Evolutionary conservation across 53 echinoderm and acorn worm species (phyloP).

Genomic region (Glandiceps talaboti): DNA sequence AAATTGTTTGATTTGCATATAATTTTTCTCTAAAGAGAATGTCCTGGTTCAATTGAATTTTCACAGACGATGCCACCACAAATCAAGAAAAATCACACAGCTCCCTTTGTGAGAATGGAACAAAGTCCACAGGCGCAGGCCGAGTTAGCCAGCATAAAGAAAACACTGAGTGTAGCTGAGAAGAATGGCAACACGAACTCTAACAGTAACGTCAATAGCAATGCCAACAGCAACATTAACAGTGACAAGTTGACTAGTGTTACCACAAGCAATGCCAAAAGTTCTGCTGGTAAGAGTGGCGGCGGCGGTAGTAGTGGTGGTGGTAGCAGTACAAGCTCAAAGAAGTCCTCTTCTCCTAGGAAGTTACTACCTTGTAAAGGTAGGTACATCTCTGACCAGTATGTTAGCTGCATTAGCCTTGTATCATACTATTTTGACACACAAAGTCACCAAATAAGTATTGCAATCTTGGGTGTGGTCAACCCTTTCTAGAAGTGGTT

Average conservation of each 20-base stretch:
- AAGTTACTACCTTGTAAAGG: conserved; percentile 10
- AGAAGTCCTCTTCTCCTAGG: conserved; percentile 3
- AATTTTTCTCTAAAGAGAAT: no score
- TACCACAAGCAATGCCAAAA: not conserved
- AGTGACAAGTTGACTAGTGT: not conserved
- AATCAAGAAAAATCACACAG: not conserved
- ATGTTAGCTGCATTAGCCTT: no score
- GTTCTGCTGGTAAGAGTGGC: not conserved
- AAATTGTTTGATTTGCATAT: no score
- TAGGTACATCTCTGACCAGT: not conserved
- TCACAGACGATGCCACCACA: not conserved
- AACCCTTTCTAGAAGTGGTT: no score
- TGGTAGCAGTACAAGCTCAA: not conserved
- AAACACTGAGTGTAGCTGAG: not conserved
- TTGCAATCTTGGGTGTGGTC: no score
- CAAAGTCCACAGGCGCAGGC: not conserved
- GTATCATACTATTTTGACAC: no score
- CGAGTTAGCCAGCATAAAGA: not conserved
- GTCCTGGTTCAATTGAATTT: no score
- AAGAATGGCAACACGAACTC: not conserved
- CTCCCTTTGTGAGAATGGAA: not conserved
- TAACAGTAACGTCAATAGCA: not conserved
- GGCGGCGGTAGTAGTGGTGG: not conserved
- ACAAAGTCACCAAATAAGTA: no score
- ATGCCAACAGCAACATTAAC: not conserved